Evolutionary conservation across 23 tunicate species (phyloP).

Genomic region (Phallusia fumigata): DNA sequence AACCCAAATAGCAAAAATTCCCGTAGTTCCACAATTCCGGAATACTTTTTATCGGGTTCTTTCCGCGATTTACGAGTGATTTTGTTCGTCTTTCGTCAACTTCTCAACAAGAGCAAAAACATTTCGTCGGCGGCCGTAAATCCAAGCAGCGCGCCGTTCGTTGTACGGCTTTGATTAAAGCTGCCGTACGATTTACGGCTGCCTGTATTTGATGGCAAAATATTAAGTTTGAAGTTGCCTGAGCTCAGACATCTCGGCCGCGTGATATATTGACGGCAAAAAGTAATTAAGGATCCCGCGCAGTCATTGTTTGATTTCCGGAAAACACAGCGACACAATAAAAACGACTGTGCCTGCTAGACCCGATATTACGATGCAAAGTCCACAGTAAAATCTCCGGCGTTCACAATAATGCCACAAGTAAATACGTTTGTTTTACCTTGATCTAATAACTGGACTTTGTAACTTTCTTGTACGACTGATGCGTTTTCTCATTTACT

Average conservation of each 20-base stretch:
- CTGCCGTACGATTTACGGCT: not conserved
- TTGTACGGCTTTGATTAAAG: not conserved
- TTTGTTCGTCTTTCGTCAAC: not conserved
- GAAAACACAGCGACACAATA: not conserved
- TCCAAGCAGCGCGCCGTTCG: not conserved
- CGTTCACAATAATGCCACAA: too few species aligned
- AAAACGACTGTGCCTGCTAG: not conserved
- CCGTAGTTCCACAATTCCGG: not conserved
- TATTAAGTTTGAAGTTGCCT: conserved; percentile 5
- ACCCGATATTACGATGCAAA: not conserved
- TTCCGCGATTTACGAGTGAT: not conserved
- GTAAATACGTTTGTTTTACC: too few species aligned
- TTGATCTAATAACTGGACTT: too few species aligned
- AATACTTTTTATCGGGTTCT: not conserved
- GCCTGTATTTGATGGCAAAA: not conserved
- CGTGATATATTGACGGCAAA: not conserved
- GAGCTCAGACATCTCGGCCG: not conserved
- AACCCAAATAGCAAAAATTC: not conserved
- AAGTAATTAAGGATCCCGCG: not conserved
- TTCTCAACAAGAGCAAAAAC: not conserved
- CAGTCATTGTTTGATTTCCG: not conserved
- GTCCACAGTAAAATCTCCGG: too few species aligned
- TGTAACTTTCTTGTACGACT: too few species aligned
- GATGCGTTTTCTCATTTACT: too few species aligned
- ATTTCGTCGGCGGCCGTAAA: not conserved